Evolutionary conservation across 2,113 vertebrate genomes (phyloP), one percentile per base, ranked within the genome.

Genomic region (Lucifuga dentata): DNA sequence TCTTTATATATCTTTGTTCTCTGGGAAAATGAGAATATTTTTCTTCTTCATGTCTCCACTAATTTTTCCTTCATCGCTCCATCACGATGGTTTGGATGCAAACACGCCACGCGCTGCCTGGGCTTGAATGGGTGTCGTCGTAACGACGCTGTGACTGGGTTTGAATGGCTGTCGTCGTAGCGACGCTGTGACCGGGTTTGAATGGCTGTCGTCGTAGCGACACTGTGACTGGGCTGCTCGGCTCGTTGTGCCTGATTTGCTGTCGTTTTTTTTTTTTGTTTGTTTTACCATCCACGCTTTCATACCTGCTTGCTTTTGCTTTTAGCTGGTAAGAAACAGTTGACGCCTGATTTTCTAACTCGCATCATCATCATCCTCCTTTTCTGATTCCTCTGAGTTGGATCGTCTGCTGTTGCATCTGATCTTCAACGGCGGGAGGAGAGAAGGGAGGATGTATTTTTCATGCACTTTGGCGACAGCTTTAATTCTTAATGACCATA

Each of bases 401-500:
- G 24, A 63, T 53, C 57, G 67, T 67, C 8, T 56, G 32, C 15
- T 15, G 6, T n/a, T 15, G n/a, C 50, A 39, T 53, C 24, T 55
- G 58, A 60, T 50, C 57, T 64, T 44, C 46, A 11, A 24, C 65
- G 5, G 24, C 40, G 32, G 43, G 48, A 3, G 17, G 44, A 72
- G 39, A 67, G 49, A 24, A 33, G 46, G 72, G 24, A 53, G 23
- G 45, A 64, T 70, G 35, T 50, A 57, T 80, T 82, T 74, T 77
- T 71, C 5, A 68, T 59, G 72, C 33, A 35, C 49, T 32, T 38
- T 3, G 40, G 15, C 29, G 15, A 36, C 21, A 41, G 49, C 5
- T 75, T 84, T 12, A 84, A 84, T 73, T 67, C 11, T 78, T 76
- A 72, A 76, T 76, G 61, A 60, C 56, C 3, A 38, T 62, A 36